Evolutionary conservation across 2,797 vertebrate species (phyloP).

Genomic region (Microctenopoma stevenorrisi): DNA sequence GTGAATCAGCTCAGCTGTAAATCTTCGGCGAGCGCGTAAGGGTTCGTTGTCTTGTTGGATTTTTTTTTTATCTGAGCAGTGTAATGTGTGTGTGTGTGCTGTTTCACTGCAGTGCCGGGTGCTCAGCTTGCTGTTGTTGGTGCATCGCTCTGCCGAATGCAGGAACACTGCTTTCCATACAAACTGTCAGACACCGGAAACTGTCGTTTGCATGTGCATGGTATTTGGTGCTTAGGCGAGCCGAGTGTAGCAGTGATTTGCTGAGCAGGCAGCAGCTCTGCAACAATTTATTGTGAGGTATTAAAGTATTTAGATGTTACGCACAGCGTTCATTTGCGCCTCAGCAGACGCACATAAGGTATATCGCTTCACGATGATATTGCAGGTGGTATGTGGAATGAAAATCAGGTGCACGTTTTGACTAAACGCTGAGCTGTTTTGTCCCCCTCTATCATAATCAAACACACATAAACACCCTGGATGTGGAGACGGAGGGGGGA

Average conservation of each 20-base stretch:
- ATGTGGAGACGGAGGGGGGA: slow-evolving; percentile 17
- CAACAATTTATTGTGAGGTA: slow-evolving; percentile 74
- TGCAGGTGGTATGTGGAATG: slow-evolving; percentile 33
- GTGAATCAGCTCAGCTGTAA: slow-evolving; percentile 8
- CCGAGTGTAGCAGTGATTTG: slow-evolving; percentile 79
- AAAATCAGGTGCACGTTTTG: slow-evolving; percentile 43
- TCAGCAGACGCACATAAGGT: slow-evolving; percentile 61
- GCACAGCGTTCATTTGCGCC: slow-evolving; percentile 66
- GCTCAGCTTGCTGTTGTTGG: slow-evolving; percentile 61
- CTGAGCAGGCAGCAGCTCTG: slow-evolving; percentile 79
- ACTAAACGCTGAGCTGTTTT: slow-evolving; percentile 62
- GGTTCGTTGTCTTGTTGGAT: slow-evolving; percentile 2
- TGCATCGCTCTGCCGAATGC: slow-evolving; percentile 52
- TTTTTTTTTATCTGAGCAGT: slow-evolving; percentile 13
- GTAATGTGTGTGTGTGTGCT: slow-evolving; percentile 20
- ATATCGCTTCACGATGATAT: slow-evolving; percentile 51
- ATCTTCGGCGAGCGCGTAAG: not conserved
- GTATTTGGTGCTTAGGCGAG: slow-evolving; percentile 69
- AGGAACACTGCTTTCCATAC: slow-evolving; percentile 70
- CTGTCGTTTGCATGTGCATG: slow-evolving; percentile 62
- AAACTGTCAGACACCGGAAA: slow-evolving; percentile 62
- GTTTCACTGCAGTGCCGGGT: slow-evolving; percentile 28
- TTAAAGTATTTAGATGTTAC: slow-evolving; percentile 75
- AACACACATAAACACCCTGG: slow-evolving; percentile 32
- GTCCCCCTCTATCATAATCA: slow-evolving; percentile 45